Evolutionary conservation across 1,140 invertebrate genomes (phyloP).

Genomic region (Pseudomyrmex cubaensis): DNA sequence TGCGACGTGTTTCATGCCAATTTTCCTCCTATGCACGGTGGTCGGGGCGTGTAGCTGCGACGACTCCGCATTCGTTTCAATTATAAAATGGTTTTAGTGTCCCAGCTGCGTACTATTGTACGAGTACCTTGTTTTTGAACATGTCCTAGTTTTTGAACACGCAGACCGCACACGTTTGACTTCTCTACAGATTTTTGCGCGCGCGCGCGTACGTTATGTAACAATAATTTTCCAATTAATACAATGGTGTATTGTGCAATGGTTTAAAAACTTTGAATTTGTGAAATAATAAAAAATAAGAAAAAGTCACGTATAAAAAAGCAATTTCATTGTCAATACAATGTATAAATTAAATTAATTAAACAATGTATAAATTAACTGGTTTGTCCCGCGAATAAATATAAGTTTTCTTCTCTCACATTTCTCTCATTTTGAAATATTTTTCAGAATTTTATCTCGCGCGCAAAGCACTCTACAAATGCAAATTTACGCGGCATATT

Average conservation of each 20-base stretch:
- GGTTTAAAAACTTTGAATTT: no score
- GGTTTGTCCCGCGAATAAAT: neutral
- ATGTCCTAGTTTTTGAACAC: constrained; percentile 30
- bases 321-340: neutral
- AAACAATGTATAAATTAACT: neutral
- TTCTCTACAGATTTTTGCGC: neutral
- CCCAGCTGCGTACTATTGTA: neutral
- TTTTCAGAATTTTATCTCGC: constrained; percentile 5
- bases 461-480: neutral
- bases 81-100: constrained; percentile 45
- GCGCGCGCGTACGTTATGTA: neutral
- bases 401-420: neutral
- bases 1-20: constrained; percentile 21
- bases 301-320: neutral
- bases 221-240: no score
- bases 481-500: neutral
- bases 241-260: no score
- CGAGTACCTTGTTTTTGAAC: constrained; percentile 13
- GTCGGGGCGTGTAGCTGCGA: neutral
- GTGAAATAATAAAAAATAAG: neutral
- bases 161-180: neutral
- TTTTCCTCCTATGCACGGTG: neutral
- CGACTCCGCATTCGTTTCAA: constrained; percentile 47
- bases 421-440: neutral
- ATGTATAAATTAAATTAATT: neutral